phyloP scores from a whole-genome alignment of 1,140 invertebrate species.

The Drosophila ogumai region DNA sequence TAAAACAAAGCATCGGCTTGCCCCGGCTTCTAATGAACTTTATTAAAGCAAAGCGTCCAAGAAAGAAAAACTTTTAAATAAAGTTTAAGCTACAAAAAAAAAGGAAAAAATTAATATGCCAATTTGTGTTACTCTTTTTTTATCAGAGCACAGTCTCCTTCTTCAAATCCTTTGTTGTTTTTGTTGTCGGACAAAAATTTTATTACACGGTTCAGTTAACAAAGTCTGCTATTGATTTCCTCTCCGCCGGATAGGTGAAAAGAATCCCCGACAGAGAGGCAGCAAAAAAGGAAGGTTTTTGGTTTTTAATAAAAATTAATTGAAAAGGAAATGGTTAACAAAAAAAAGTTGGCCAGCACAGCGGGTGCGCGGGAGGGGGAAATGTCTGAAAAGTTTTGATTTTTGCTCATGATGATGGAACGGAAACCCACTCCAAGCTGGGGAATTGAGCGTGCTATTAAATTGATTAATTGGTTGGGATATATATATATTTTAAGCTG shows the following conservation, averaged over 20 bases:
- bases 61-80: constrained; percentile 47
- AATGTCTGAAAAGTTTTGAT: constrained; percentile 67
- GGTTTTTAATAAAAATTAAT: constrained; percentile 73
- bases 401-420: constrained; percentile 20
- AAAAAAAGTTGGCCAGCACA: constrained; percentile 1
- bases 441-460: constrained; percentile 39
- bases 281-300: constrained; percentile 42
- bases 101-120: constrained; percentile 58
- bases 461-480: constrained; percentile 47
- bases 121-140: constrained; percentile 56
- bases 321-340: constrained; percentile 60
- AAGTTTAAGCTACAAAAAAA: constrained; percentile 32
- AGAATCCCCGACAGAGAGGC: constrained; percentile 1
- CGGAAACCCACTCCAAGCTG: constrained; percentile 4
- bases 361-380: constrained; percentile 12
- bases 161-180: background rate
- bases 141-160: background rate
- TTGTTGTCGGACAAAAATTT: constrained; percentile 52
- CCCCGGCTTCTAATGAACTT: constrained; percentile 59
- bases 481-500: background rate
- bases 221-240: constrained; percentile 69
- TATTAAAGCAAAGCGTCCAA: constrained; percentile 43
- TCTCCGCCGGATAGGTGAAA: constrained; percentile 37
- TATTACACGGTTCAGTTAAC: constrained; percentile 70
- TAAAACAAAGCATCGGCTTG: constrained; percentile 64